phyloP scores from a whole-genome alignment of 1,140 invertebrate species.

The Himalopsyche phryganea region DNA sequence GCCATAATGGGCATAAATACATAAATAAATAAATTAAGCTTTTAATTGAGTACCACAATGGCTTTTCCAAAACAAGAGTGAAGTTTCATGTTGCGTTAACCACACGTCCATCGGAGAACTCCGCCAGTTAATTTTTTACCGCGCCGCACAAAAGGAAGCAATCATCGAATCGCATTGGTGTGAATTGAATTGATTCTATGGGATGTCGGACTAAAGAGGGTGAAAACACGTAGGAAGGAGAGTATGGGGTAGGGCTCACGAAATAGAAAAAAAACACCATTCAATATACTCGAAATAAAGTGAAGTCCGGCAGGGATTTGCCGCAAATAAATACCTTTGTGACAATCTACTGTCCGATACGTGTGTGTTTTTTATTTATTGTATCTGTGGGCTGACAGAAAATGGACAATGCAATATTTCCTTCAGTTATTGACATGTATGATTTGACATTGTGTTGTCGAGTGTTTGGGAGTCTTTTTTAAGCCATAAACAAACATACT shows the following conservation, averaged over 20 bases:
- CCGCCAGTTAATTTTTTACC: constrained; percentile 4
- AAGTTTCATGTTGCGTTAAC: background rate
- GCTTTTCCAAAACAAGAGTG: too few relatives aligned
- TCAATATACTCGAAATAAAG: background rate
- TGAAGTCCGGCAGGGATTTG: background rate
- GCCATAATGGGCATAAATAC: too few relatives aligned
- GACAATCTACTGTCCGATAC: background rate
- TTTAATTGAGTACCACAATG: too few relatives aligned
- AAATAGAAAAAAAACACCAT: background rate
- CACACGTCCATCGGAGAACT: background rate
- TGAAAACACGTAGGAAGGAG: background rate
- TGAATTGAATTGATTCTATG: constrained; percentile 8
- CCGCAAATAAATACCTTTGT: background rate
- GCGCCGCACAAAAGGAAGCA: constrained; percentile 6
- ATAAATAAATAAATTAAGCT: too few relatives aligned
- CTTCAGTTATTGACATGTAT: too few relatives aligned
- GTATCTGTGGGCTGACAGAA: too few relatives aligned
- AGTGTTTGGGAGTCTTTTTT: too few relatives aligned
- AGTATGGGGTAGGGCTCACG: background rate
- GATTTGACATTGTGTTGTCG: too few relatives aligned
- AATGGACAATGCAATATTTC: too few relatives aligned
- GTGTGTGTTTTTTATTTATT: background rate
- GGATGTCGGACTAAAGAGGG: background rate
- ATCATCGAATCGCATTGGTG: background rate
- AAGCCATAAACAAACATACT: too few relatives aligned